Evolutionary conservation across 35 echinoderm and acorn worm genomes (phyloP).

Genomic region (Patiria miniata): DNA sequence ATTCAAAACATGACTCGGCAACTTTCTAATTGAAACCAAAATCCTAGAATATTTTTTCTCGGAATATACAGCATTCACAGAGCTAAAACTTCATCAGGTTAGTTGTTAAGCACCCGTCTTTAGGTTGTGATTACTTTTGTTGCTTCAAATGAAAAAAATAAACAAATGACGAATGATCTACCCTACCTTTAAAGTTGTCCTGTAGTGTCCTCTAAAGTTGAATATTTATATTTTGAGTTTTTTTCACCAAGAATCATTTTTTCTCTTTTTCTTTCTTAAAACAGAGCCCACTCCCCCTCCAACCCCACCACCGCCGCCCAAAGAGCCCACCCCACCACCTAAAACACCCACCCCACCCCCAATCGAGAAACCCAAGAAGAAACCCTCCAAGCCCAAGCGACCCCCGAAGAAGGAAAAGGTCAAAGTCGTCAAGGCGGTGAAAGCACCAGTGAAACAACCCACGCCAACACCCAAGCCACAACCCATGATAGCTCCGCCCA

Average conservation of each 20-base stretch:
- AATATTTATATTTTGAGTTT: too few relatives aligned
- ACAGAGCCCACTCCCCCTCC: constrained; percentile 38
- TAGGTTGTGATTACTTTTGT: too few relatives aligned
- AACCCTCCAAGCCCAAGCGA: neutral
- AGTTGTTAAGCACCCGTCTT: too few relatives aligned
- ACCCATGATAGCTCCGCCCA: neutral
- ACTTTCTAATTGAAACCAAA: too few relatives aligned
- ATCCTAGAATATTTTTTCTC: too few relatives aligned
- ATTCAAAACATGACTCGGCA: too few relatives aligned
- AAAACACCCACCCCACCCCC: constrained; percentile 20
- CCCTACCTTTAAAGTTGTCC: too few relatives aligned
- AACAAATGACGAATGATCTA: too few relatives aligned
- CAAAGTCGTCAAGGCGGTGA: neutral
- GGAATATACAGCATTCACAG: too few relatives aligned
- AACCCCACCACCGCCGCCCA: neutral
- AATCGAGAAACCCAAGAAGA: constrained; percentile 17
- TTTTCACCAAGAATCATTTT: neutral
- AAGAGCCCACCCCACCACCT: constrained; percentile 7
- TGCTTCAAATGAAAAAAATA: too few relatives aligned
- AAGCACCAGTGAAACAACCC: constrained; percentile 15
- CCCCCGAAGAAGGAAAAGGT: constrained; percentile 10
- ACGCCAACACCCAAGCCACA: neutral
- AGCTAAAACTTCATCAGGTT: too few relatives aligned
- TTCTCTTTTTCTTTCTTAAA: neutral
- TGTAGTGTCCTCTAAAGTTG: too few relatives aligned